Evolutionary conservation across 2,797 vertebrate species (phyloP), one percentile per base, ranked within the genome.

Genomic region (Poeciliopsis paucimaculata): DNA sequence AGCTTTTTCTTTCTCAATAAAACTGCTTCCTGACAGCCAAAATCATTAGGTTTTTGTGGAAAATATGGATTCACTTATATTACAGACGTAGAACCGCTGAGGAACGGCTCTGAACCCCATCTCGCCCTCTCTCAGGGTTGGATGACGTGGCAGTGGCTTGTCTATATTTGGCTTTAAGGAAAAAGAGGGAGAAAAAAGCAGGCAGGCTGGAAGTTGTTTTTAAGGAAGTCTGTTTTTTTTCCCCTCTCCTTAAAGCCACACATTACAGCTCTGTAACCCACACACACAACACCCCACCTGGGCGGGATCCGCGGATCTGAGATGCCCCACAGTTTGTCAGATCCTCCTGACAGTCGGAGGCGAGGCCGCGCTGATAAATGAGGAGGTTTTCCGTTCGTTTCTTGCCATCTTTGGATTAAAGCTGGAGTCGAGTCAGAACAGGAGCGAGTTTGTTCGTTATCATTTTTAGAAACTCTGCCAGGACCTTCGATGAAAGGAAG

Each of bases 131-230:
- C 77, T 82, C 86, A 82, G 86, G 84, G 82, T 85, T 85, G 88
- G 91, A 94, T 96, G 95, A 96, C 95, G 95, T 96, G 96, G 95
- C 95, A 86, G 89, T 84, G 85, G 91, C 80, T 87, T 51, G 81
- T 83, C 94, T 96, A 94, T 95, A 94, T 95, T 95, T 94, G 94
- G 92, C 85, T 89, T 89, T 82, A 82, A 92, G 93, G 90, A 92
- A 92, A 91, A 88, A 79, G 77, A 78, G 60, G 85, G 84, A 41
- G 82, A 85, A 86, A 90, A 93, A 79, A 76, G 77, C 41, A 86
- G 86, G 84, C 88, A 34, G 79, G 82, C 82, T 77, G 79, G 81
- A 90, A 89, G 90, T 92, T 93, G 91, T 95, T 95, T 95, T 94
- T 82, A 57, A 91, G 91, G 82, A 90, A 91, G 85, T 93, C 75